Conservation (phyloP, 35 echinoderm and acorn worm genomes). For the Heliocidaris erythrogramma region DNA sequence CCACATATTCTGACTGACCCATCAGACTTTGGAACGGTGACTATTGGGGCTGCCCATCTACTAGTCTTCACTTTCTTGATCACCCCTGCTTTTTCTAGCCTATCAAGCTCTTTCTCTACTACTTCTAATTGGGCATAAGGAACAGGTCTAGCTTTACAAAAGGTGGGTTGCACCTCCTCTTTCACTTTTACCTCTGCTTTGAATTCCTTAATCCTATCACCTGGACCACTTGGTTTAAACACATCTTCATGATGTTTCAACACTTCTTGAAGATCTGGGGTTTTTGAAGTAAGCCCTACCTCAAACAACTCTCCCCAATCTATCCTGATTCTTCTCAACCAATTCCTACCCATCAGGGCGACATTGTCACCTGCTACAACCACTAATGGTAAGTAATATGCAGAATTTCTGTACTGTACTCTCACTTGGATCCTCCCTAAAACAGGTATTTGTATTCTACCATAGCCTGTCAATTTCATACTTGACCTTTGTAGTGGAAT, state of each 20-base stretch:
- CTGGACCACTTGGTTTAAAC: constrained; percentile 34
- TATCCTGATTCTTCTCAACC: constrained; percentile 43
- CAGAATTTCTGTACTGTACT: constrained; percentile 26
- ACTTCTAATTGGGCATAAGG: constrained; percentile 57
- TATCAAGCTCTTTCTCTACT: constrained; percentile 60
- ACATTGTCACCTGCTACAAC: constrained; percentile 53
- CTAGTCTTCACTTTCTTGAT: constrained; percentile 30
- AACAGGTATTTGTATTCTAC: constrained; percentile 17
- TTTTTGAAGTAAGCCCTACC: not conserved
- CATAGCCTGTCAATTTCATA: constrained; percentile 42
- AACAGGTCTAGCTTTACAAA: constrained; percentile 62
- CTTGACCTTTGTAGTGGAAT: constrained; percentile 32
- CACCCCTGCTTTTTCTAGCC: not conserved
- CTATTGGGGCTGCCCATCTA: constrained; percentile 37
- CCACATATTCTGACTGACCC: constrained; percentile 63
- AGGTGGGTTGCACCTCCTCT: constrained; percentile 27
- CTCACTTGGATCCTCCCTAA: constrained; percentile 45
- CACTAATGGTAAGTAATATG: constrained; percentile 46
- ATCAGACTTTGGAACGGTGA: constrained; percentile 53
- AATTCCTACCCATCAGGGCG: constrained; percentile 52
- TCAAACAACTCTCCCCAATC: constrained; percentile 43
- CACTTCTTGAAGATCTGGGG: not conserved
- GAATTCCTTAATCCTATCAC: constrained; percentile 29
- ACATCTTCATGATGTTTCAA: not conserved
- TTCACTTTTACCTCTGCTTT: constrained; percentile 57